phyloP scores from a whole-genome alignment of 2,113 vertebrate species.

The Vulpes vulpes region DNA sequence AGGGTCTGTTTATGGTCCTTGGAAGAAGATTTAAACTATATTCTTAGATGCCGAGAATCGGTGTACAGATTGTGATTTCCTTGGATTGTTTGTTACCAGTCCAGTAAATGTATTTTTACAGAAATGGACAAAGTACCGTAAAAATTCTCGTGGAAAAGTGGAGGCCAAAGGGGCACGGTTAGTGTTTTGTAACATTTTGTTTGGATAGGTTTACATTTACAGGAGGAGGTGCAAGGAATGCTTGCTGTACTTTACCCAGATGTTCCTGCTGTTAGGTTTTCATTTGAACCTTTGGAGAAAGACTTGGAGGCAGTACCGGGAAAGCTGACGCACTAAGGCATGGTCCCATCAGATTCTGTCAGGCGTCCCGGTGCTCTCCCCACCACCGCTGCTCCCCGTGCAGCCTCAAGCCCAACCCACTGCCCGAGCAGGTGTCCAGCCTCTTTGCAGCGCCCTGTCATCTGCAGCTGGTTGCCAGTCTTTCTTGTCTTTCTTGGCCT shows the following conservation, averaged over 20 bases:
- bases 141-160: background rate
- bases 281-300: background rate
- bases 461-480: background rate
- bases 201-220: background rate
- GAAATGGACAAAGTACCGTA: background rate
- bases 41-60: background rate
- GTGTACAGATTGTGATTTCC: background rate
- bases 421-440: no score
- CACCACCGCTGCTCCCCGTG: background rate
- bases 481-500: no score
- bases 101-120: background rate
- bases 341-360: fast-evolving
- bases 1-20: background rate
- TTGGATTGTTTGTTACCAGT: background rate
- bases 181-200: background rate
- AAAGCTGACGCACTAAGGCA: fast-evolving
- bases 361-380: fast-evolving
- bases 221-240: fast-evolving
- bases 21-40: background rate
- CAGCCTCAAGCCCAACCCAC: no score
- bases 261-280: fast-evolving
- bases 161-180: no score
- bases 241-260: fast-evolving
- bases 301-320: fast-evolving
- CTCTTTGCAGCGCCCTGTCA: background rate